phyloP scores from a whole-genome alignment of 1,140 invertebrate genomes.

The Ganaspis sp. region DNA sequence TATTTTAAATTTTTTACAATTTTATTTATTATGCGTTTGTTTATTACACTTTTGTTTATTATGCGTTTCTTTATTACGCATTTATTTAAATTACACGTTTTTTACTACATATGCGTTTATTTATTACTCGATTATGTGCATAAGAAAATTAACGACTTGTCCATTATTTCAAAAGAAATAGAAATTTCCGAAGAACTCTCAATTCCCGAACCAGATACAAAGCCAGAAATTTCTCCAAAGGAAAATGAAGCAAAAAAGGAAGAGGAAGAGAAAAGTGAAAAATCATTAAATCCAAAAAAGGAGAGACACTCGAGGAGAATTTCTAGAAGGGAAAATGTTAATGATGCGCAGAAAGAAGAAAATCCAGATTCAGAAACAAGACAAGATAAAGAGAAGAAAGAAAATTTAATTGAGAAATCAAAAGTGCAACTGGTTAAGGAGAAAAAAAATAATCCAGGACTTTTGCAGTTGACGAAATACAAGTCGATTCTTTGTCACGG shows the following conservation, averaged over 20 bases:
- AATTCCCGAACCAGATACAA: background rate
- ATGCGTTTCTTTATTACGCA: too few relatives aligned
- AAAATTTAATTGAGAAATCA: background rate
- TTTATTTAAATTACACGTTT: too few relatives aligned
- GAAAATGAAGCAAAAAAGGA: background rate
- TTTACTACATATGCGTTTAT: too few relatives aligned
- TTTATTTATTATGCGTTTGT: too few relatives aligned
- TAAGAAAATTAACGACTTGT: too few relatives aligned
- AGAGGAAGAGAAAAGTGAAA: background rate
- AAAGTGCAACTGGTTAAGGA: slow-evolving; percentile 16
- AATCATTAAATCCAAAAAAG: background rate
- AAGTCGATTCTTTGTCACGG: background rate
- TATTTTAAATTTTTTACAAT: too few relatives aligned
- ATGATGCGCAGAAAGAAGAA: background rate
- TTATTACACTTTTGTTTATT: too few relatives aligned
- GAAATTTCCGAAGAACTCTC: background rate
- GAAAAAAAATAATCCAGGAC: background rate
- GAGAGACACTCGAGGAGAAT: background rate
- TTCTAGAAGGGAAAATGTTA: background rate
- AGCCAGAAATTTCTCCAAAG: background rate
- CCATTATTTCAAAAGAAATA: background rate
- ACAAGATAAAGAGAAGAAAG: slow-evolving; percentile 22
- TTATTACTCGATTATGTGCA: too few relatives aligned
- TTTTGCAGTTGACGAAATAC: slow-evolving; percentile 15
- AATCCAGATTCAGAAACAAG: background rate